Evolutionary conservation across 2,888 invertebrate species (phyloP).

Genomic region (Terebella lapidaria): DNA sequence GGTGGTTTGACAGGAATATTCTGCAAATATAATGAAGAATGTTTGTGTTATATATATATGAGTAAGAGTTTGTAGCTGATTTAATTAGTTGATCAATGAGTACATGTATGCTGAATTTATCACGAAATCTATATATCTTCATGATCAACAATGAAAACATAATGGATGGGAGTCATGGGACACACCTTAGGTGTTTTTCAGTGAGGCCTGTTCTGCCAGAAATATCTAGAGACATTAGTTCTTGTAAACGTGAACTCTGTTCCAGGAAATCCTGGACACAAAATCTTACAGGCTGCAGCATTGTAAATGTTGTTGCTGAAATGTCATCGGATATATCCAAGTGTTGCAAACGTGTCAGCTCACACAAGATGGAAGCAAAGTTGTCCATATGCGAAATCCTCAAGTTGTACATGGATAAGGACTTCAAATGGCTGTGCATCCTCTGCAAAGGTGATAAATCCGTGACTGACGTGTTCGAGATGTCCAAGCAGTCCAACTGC

Average conservation of each 20-base stretch:
- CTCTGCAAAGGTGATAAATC: slow-evolving; percentile 61
- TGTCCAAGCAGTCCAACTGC: slow-evolving; percentile 63
- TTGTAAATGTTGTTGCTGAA: slow-evolving; percentile 44
- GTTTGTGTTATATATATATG: too few relatives aligned
- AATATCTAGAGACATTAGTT: slow-evolving; percentile 63
- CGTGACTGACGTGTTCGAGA: slow-evolving; percentile 63
- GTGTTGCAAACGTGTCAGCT: slow-evolving; percentile 57
- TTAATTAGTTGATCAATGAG: too few relatives aligned
- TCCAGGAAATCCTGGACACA: slow-evolving; percentile 37
- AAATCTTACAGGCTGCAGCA: slow-evolving; percentile 50
- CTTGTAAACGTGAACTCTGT: slow-evolving; percentile 54
- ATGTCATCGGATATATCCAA: slow-evolving; percentile 62
- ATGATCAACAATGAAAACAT: not conserved
- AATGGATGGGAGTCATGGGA: slow-evolving; percentile 30
- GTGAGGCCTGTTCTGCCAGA: slow-evolving; percentile 61
- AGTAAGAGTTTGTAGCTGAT: too few relatives aligned
- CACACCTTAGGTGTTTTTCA: slow-evolving; percentile 54
- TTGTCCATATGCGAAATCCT: slow-evolving; percentile 50
- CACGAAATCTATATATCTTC: too few relatives aligned
- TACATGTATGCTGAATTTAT: too few relatives aligned
- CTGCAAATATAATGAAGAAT: slow-evolving; percentile 32
- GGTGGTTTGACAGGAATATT: slow-evolving; percentile 51
- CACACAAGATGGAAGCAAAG: slow-evolving; percentile 57
- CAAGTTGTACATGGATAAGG: slow-evolving; percentile 62
- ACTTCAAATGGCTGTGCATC: slow-evolving; percentile 60